phyloP scores from a whole-genome alignment of 2,888 invertebrate genomes.

The Electrophaes corylata region DNA sequence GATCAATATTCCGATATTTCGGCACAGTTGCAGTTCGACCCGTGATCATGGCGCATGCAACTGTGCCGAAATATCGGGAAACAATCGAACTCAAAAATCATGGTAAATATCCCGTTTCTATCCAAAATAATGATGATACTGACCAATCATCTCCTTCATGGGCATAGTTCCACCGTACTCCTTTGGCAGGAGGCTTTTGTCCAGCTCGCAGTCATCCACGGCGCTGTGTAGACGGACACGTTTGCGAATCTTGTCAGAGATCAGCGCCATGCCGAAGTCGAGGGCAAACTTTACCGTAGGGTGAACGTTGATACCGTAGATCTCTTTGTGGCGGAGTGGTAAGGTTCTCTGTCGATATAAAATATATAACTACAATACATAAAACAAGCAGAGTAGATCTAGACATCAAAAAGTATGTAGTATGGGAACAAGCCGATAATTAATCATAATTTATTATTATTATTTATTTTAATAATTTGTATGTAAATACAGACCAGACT shows the following conservation, averaged over 20 bases:
- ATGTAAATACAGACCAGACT: too few relatives aligned
- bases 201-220: slow-evolving; percentile 85
- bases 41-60: too few relatives aligned
- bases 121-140: slow-evolving; percentile 42
- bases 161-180: slow-evolving; percentile 94
- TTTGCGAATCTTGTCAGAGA: slow-evolving; percentile 90
- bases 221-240: slow-evolving; percentile 87
- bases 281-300: slow-evolving; percentile 90
- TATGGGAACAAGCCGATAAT: too few relatives aligned
- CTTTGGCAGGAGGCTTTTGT: slow-evolving; percentile 87
- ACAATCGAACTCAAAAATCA: too few relatives aligned
- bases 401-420: too few relatives aligned
- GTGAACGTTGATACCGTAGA: slow-evolving; percentile 90
- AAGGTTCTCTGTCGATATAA: slow-evolving; percentile 85
- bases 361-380: neutral
- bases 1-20: too few relatives aligned
- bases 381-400: too few relatives aligned
- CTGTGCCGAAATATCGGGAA: too few relatives aligned
- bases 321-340: slow-evolving; percentile 91
- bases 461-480: too few relatives aligned
- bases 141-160: slow-evolving; percentile 93
- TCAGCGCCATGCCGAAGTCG: slow-evolving; percentile 90
- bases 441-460: too few relatives aligned
- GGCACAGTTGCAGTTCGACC: too few relatives aligned
- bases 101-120: too few relatives aligned